phyloP scores from a whole-genome alignment of 2,797 vertebrate genomes.

The Heterohyrax brucei region DNA sequence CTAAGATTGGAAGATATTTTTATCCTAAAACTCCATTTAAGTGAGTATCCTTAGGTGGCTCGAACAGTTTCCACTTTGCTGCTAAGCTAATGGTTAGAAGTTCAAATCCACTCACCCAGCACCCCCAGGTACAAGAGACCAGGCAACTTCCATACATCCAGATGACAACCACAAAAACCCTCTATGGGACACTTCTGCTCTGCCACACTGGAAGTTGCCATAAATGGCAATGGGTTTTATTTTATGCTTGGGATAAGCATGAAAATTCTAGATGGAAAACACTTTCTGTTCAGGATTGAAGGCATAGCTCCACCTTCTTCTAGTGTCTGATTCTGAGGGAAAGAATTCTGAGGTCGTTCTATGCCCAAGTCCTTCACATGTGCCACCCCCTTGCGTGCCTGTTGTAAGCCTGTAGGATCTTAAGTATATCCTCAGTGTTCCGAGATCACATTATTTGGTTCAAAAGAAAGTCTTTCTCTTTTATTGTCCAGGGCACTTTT shows the following conservation, averaged over 20 bases:
- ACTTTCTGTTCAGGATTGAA: background rate
- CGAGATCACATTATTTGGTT: background rate
- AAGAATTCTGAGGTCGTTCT: background rate
- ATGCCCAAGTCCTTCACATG: background rate
- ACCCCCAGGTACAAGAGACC: no score
- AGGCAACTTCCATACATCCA: no score
- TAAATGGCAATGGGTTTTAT: no score
- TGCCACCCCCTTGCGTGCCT: rapidly evolving
- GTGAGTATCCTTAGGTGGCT: no score
- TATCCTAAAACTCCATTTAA: no score
- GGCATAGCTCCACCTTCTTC: background rate
- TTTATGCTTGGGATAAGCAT: background rate
- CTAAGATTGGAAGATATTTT: no score
- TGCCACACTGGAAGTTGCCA: no score
- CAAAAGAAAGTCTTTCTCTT: background rate
- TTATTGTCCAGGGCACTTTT: background rate
- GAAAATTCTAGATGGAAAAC: background rate
- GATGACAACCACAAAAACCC: no score
- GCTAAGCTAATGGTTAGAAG: no score
- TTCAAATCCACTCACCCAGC: no score
- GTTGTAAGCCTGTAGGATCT: background rate
- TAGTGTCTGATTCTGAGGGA: background rate
- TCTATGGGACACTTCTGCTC: no score
- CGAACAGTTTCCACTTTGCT: no score
- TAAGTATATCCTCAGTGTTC: background rate